phyloP scores from a whole-genome alignment of 2,113 vertebrate species.

The Periophthalmus modestus region DNA sequence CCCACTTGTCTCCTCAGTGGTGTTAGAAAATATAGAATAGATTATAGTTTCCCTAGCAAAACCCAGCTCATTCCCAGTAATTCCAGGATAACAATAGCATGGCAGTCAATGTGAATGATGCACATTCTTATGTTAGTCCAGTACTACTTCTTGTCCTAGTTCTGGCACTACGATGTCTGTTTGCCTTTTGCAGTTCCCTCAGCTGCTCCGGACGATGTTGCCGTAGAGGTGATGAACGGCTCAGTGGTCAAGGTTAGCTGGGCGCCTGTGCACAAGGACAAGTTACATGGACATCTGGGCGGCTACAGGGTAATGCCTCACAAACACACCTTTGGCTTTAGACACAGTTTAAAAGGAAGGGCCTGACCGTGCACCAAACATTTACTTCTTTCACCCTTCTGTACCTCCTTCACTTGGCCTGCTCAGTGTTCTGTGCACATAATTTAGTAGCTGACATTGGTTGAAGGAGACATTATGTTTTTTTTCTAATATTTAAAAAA shows the following conservation, averaged over 20 bases:
- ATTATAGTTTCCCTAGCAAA: neutral
- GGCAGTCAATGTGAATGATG: no score
- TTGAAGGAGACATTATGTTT: neutral
- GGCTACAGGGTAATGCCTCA: slow-evolving; percentile 90
- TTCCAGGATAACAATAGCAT: neutral
- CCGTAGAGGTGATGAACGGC: slow-evolving; percentile 86
- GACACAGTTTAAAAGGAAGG: slow-evolving; percentile 65
- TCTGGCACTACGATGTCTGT: slow-evolving; percentile 27
- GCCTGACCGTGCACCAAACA: slow-evolving; percentile 40
- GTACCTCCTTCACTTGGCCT: slow-evolving; percentile 23
- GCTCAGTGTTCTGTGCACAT: slow-evolving; percentile 18
- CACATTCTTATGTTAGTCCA: slow-evolving; percentile 2
- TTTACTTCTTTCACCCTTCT: slow-evolving; percentile 26
- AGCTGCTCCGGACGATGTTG: slow-evolving; percentile 83
- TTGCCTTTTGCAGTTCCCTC: slow-evolving; percentile 83
- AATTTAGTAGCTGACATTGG: neutral
- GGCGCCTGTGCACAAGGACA: slow-evolving; percentile 87
- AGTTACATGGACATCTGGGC: slow-evolving; percentile 88
- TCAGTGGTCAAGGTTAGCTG: slow-evolving; percentile 87
- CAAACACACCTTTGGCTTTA: slow-evolving; percentile 60
- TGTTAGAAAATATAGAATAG: slow-evolving; percentile 3
- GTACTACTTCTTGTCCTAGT: neutral
- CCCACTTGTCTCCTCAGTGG: slow-evolving; percentile 22
- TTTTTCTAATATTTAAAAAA: no score
- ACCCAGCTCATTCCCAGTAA: neutral